Evolutionary conservation across 53 echinoderm and acorn worm species (phyloP), one percentile per base, ranked within the genome.

Genomic region (Holothuria leucospilota): DNA sequence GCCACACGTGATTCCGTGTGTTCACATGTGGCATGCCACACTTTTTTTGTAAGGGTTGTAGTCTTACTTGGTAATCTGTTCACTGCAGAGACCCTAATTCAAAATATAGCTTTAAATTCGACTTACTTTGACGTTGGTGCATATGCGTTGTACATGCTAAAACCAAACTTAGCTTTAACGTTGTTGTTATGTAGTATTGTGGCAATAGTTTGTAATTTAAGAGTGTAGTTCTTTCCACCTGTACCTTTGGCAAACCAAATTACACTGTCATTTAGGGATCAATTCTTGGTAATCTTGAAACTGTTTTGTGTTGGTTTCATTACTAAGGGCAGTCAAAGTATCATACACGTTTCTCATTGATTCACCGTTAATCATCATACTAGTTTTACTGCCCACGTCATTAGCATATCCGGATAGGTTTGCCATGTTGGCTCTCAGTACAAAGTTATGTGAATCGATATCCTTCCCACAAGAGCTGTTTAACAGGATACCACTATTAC

Each of bases 341-440:
- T 20, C 14, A 29, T 21, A 67, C 68, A 23, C 26, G 5, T 67
- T 29, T 73, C 7, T 38, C 18, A 34, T 73, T 34, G 74, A n/a
- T 34, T 73, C 74, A 29, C 49, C 40, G 74, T 73, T 73, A 26
- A 73, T 39, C 74, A 23, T 73, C 40, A 73, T 14, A 13, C 21
- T 46, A 7, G 74, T 73, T 38, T 39, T 46, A 23, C 41, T 41
- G 15, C 74, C 74, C 30, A 73, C 74, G 40, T 73, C 74, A 39
- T 38, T 18, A 15, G 40, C 38, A 38, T 41, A 73, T 4, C 74
- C 74, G 30, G 14, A 0, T 39, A 73, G 11, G 2, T 39, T 16
- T 21, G 74, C 74, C 18, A 73, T 26, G 74, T 73, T 73, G 21
- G 77, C 49, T 20, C 77, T 49, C 41, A 77, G 10, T 49, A 77